These are phyloP conservation scores for Otocyon megalotis DNA, from an alignment of 2,113 vertebrate genomes.

Conservation along the genomic window DNA sequence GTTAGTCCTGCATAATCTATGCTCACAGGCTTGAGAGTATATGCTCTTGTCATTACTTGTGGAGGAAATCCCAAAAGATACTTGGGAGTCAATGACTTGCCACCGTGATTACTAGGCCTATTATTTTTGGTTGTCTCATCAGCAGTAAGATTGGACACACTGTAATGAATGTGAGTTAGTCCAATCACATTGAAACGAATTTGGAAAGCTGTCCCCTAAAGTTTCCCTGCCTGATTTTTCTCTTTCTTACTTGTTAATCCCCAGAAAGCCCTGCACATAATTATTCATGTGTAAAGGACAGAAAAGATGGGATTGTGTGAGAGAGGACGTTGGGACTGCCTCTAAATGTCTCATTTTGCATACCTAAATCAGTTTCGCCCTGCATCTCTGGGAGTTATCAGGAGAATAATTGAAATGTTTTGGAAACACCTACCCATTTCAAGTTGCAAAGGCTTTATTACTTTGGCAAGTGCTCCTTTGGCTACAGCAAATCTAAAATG, in stretches of 20 bases:
- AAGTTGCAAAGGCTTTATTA: constrained; percentile 57
- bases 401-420: constrained; percentile 65
- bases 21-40: neutral
- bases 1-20: neutral
- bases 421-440: constrained; percentile 50
- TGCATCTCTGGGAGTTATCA: neutral
- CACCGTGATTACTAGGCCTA: neutral
- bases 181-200: neutral
- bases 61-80: neutral
- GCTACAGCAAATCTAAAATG: constrained; percentile 39
- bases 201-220: neutral
- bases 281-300: constrained; percentile 62
- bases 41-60: neutral
- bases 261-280: neutral
- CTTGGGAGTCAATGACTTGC: neutral
- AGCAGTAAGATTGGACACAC: neutral
- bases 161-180: neutral
- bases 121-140: neutral
- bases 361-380: neutral
- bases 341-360: constrained; percentile 46
- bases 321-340: neutral
- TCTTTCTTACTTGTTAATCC: constrained; percentile 29
- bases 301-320: neutral
- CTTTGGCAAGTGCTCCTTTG: constrained; percentile 23
- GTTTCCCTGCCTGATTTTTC: neutral